These are phyloP conservation scores for Crotalus tigris DNA, from an alignment of 2,113 vertebrate species.

Conservation along the genomic window DNA sequence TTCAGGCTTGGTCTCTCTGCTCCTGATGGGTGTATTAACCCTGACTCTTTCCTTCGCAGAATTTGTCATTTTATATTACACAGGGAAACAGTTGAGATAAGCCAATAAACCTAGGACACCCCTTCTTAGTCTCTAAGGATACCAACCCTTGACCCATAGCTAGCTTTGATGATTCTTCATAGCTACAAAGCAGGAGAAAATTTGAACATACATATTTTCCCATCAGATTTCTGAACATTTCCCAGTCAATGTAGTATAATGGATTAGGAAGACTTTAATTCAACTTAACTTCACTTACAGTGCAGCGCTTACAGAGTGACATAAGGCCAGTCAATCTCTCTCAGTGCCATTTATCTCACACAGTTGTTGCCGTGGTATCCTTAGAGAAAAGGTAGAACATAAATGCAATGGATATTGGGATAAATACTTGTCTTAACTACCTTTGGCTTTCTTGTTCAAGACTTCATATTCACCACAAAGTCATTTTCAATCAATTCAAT, in stretches of 20 bases:
- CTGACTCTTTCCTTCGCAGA: background rate
- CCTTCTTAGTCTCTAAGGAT: background rate
- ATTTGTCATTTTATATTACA: conserved; percentile 33
- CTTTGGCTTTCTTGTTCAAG: background rate
- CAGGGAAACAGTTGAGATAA: conserved; percentile 10
- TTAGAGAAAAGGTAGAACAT: background rate
- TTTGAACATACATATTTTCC: background rate
- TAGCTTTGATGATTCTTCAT: background rate
- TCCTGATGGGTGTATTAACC: background rate
- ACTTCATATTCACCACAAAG: background rate
- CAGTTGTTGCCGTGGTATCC: background rate
- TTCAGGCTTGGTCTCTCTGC: background rate
- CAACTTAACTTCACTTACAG: background rate
- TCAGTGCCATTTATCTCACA: background rate
- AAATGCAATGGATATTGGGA: background rate
- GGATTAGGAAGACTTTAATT: background rate
- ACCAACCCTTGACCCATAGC: background rate
- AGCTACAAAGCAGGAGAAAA: background rate
- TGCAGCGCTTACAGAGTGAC: background rate
- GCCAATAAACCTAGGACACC: conserved; percentile 9
- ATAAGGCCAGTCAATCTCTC: background rate
- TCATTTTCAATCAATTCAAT: background rate
- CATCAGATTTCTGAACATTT: background rate
- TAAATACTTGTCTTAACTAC: background rate
- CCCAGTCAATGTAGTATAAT: background rate